Percentiles rank a stretch among this genome's conserved stretches.
phyloP scores from a whole-genome alignment of 2,888 invertebrate genomes.

The Dorcus parallelipipedus region DNA sequence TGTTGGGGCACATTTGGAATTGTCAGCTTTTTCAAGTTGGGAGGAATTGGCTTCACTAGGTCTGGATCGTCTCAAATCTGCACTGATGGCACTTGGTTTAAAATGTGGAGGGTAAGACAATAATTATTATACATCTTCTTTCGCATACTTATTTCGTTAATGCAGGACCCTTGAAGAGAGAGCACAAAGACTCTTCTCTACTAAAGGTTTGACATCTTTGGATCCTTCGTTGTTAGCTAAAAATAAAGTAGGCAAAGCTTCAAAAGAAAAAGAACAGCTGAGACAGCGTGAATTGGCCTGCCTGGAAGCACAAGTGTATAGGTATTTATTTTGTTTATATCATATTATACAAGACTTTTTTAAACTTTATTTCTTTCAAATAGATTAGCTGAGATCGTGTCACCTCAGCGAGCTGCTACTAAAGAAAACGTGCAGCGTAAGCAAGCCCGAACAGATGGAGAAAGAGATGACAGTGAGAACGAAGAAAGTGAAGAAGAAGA shows the following conservation, averaged over 20 bases:
- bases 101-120: conserved; percentile 87
- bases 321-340: conserved; percentile 7
- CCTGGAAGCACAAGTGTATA: conserved; percentile 85
- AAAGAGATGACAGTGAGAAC: conserved; percentile 86
- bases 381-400: conserved; percentile 77
- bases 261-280: conserved; percentile 58
- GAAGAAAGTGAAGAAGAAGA: conserved; percentile 79
- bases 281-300: conserved; percentile 84
- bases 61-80: conserved; percentile 94
- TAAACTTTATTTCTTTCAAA: neutral
- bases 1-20: conserved; percentile 93
- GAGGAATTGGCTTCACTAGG: conserved; percentile 96
- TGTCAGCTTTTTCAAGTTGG: conserved; percentile 97
- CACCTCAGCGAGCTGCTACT: conserved; percentile 83
- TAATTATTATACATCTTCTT: neutral
- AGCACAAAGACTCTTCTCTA: conserved; percentile 92
- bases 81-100: conserved; percentile 90
- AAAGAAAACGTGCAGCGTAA: conserved; percentile 98
- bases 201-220: conserved; percentile 90
- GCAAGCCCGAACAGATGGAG: conserved; percentile 93
- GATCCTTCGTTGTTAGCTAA: conserved; percentile 91
- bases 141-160: neutral
- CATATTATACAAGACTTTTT: conserved; percentile 3
- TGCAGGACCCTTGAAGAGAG: conserved; percentile 87
- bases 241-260: conserved; percentile 71